These are phyloP conservation scores for Oreohelix idahoensis DNA, from an alignment of 1,140 invertebrate genomes.

Conservation along the genomic window DNA sequence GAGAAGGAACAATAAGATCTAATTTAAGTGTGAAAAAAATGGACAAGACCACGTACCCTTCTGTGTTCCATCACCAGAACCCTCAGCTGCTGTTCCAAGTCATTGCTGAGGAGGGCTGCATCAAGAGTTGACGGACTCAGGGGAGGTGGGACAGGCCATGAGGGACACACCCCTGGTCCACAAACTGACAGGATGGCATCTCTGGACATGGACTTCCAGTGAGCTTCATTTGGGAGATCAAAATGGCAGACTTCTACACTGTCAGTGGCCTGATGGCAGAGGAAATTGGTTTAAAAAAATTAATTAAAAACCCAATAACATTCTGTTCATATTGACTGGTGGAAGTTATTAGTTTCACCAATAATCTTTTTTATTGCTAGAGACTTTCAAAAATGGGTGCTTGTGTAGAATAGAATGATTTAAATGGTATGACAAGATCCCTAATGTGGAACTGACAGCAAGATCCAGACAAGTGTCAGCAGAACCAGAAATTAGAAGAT, in stretches of 20 bases:
- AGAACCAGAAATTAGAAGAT: too few species aligned
- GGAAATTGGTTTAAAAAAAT: neutral
- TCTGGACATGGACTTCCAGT: conserved; percentile 73
- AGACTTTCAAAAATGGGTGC: too few species aligned
- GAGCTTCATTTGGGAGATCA: conserved; percentile 67
- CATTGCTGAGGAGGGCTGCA: conserved; percentile 64
- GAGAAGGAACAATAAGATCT: too few species aligned
- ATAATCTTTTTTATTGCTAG: too few species aligned
- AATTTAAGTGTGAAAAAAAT: too few species aligned
- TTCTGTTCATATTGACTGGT: too few species aligned
- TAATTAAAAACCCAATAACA: too few species aligned
- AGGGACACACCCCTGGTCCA: conserved; percentile 52
- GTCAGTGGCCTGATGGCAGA: conserved; percentile 40
- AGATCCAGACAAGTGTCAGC: too few species aligned
- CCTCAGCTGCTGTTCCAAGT: conserved; percentile 70
- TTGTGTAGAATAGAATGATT: too few species aligned
- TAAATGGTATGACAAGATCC: too few species aligned
- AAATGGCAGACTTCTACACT: conserved; percentile 70
- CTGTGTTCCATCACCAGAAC: conserved; percentile 68
- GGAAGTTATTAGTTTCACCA: too few species aligned
- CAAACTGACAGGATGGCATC: conserved; percentile 71
- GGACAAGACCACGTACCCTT: conserved; percentile 55
- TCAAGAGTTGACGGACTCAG: conserved; percentile 64
- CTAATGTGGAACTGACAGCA: too few species aligned
- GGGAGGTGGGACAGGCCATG: conserved; percentile 66